These are phyloP conservation scores for Leptinotarsa tumamoca DNA, from an alignment of 2,888 invertebrate species.

Conservation along the genomic window DNA sequence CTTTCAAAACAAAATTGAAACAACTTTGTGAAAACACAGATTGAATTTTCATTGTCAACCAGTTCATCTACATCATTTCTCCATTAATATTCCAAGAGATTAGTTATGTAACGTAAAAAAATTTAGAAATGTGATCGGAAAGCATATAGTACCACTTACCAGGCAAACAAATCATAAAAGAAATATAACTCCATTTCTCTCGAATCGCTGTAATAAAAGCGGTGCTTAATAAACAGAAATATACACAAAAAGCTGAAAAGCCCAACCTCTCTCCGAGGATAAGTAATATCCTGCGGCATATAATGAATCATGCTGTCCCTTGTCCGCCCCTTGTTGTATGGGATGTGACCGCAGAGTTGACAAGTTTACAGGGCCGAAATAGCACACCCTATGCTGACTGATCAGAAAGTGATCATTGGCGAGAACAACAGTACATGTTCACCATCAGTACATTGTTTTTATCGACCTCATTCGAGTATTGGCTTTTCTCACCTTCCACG, in stretches of 20 bases:
- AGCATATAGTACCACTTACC: neutral
- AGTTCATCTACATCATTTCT: too few relatives aligned
- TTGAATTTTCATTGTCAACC: too few relatives aligned
- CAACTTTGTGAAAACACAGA: too few relatives aligned
- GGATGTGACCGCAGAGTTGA: slow-evolving; percentile 9
- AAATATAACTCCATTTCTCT: neutral
- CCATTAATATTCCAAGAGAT: too few relatives aligned
- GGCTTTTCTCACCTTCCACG: too few relatives aligned
- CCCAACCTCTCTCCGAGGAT: slow-evolving; percentile 6
- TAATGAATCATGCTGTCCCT: slow-evolving; percentile 8
- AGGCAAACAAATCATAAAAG: neutral
- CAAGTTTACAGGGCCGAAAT: neutral
- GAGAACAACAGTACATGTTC: too few relatives aligned
- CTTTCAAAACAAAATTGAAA: too few relatives aligned
- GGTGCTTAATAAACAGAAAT: neutral
- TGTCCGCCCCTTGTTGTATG: neutral
- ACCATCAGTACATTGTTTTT: too few relatives aligned
- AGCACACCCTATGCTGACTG: neutral
- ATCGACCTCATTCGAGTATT: too few relatives aligned
- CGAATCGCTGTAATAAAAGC: neutral
- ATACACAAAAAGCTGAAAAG: slow-evolving; percentile 9
- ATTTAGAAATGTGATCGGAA: neutral
- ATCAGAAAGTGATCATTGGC: too few relatives aligned
- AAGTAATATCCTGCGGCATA: slow-evolving; percentile 14
- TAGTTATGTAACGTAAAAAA: neutral